These are phyloP conservation scores for Conger conger DNA, from an alignment of 2,113 vertebrate species.

Conservation along the genomic window DNA sequence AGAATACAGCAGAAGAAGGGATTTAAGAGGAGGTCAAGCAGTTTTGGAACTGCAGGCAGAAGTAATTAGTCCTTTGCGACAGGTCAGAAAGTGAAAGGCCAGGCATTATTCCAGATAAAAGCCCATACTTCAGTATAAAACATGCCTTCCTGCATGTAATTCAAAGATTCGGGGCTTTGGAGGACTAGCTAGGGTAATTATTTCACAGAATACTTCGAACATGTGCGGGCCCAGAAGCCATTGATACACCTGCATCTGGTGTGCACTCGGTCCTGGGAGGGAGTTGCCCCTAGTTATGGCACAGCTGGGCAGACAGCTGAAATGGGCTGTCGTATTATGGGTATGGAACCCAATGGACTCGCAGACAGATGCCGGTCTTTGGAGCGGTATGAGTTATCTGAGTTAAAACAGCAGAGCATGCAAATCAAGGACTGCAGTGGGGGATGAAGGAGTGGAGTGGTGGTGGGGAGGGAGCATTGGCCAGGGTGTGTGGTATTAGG, in stretches of 20 bases:
- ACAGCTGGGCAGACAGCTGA: slow-evolving; percentile 7
- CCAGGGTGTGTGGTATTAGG: no score
- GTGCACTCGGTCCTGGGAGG: not conserved
- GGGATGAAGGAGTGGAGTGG: not conserved
- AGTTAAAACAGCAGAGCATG: not conserved
- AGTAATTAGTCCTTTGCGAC: not conserved
- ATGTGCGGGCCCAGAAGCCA: not conserved
- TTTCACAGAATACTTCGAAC: not conserved
- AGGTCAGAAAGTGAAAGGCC: not conserved
- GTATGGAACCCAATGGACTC: not conserved
- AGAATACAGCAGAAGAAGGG: no score
- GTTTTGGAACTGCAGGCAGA: not conserved
- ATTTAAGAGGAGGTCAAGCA: slow-evolving; percentile 67
- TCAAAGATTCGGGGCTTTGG: no score
- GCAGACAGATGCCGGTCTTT: not conserved
- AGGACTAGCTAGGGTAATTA: not conserved
- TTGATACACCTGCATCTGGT: not conserved
- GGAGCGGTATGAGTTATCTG: not conserved
- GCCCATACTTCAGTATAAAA: not conserved
- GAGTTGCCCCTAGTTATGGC: not conserved
- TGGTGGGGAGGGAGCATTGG: no score
- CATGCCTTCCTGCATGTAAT: not conserved
- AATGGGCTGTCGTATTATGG: not conserved
- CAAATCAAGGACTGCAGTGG: not conserved
- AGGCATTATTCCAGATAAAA: not conserved